These are phyloP conservation scores for Synergus japonicus DNA, from an alignment of 2,888 invertebrate genomes.

Conservation along the genomic window DNA sequence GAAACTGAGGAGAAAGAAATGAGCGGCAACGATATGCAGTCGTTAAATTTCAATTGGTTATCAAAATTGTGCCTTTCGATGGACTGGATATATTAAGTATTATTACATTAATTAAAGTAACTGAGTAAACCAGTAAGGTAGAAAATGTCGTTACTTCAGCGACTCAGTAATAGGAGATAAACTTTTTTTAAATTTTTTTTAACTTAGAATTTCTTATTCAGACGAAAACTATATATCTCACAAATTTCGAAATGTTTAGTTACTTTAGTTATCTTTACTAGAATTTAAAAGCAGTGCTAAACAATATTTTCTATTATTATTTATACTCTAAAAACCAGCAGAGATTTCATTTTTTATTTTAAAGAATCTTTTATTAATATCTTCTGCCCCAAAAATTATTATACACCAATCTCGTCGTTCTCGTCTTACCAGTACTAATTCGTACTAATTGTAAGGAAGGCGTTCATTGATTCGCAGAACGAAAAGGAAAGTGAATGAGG, in stretches of 20 bases:
- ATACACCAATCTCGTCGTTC: constrained; percentile 34
- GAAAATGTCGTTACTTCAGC: constrained; percentile 24
- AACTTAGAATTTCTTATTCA: background rate
- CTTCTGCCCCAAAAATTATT: constrained; percentile 23
- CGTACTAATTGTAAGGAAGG: constrained; percentile 39
- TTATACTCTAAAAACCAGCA: background rate
- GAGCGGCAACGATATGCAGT: constrained; percentile 41
- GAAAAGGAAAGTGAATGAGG: constrained; percentile 35
- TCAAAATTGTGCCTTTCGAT: constrained; percentile 75
- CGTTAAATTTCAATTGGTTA: constrained; percentile 66
- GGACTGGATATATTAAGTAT: constrained; percentile 70
- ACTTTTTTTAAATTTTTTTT: background rate
- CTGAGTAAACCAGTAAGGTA: constrained; percentile 47
- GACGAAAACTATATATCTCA: background rate
- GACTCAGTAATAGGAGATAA: constrained; percentile 23
- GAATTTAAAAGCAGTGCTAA: too few species aligned
- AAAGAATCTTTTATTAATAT: constrained; percentile 17
- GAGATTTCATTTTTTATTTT: background rate
- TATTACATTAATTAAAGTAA: constrained; percentile 65
- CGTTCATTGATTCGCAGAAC: constrained; percentile 25
- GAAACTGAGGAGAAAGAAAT: constrained; percentile 37
- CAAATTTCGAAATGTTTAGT: too few species aligned
- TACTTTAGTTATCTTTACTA: too few species aligned
- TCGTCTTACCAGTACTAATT: constrained; percentile 50
- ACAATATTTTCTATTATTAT: background rate